These are phyloP conservation scores for Strix aluco DNA, from an alignment of 2,113 vertebrate genomes.

Conservation along the genomic window DNA sequence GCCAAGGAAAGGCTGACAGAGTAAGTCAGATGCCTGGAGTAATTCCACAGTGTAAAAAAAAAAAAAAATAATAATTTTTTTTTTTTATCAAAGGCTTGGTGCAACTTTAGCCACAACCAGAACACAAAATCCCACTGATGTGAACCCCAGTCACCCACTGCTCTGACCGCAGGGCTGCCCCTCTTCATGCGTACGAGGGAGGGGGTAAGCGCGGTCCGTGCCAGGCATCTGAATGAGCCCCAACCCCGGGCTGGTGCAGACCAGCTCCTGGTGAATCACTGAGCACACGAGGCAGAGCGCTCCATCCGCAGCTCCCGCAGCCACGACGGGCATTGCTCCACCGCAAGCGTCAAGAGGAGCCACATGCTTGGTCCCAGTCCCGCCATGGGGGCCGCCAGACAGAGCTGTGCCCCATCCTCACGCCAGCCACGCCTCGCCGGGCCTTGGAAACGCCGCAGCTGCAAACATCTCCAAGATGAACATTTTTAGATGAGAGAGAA, in stretches of 20 bases:
- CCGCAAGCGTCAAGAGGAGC: not conserved
- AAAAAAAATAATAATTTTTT: not conserved
- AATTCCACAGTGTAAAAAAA: not conserved
- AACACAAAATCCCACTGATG: not conserved
- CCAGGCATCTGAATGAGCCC: not conserved
- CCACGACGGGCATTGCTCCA: not conserved
- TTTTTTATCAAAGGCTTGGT: not conserved
- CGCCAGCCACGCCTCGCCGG: not conserved
- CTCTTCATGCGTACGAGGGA: fast-evolving
- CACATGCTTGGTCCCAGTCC: not conserved
- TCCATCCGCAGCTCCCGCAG: not conserved
- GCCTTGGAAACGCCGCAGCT: not conserved
- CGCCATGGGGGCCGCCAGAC: fast-evolving
- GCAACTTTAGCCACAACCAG: not conserved
- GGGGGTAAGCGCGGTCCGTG: fast-evolving
- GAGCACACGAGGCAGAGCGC: fast-evolving
- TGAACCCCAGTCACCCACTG: not conserved
- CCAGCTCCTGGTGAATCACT: not conserved
- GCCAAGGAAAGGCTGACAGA: constrained; percentile 44
- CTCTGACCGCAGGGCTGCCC: not conserved
- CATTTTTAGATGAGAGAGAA: not conserved
- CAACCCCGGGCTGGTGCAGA: not conserved
- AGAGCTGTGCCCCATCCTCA: not conserved
- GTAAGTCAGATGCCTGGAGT: constrained; percentile 29
- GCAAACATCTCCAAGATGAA: not conserved